Conservation (phyloP, 2,888 invertebrate species). For the Lapara coniferarum region DNA sequence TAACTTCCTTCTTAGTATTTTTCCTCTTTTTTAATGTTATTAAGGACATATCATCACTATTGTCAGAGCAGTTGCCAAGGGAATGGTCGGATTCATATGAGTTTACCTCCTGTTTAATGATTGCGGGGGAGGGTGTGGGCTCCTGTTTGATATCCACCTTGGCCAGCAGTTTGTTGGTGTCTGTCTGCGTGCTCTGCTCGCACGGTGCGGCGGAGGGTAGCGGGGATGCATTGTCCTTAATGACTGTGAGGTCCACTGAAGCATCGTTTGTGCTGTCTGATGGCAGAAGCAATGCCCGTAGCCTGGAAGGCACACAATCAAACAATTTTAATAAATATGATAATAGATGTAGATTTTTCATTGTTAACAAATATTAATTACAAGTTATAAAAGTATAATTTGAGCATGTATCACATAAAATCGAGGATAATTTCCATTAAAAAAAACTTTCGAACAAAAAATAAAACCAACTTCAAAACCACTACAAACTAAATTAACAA, state of each 20-base stretch:
- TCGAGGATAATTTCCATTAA: no score
- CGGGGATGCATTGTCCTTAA: conserved; percentile 52
- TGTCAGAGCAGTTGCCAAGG: conserved; percentile 52
- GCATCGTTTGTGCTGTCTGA: conserved; percentile 42
- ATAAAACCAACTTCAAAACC: no score
- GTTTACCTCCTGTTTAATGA: conserved; percentile 57
- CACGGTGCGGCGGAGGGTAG: conserved; percentile 30
- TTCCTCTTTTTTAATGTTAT: conserved; percentile 62
- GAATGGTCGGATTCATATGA: conserved; percentile 44
- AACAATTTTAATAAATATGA: not conserved
- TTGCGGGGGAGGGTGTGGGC: conserved; percentile 43
- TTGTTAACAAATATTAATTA: not conserved
- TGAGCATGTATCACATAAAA: no score
- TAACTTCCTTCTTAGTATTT: conserved; percentile 46
- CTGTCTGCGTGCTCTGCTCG: conserved; percentile 65
- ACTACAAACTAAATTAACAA: no score
- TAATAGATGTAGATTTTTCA: not conserved
- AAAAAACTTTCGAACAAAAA: no score
- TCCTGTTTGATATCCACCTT: conserved; percentile 55
- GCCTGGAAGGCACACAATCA: conserved; percentile 49
- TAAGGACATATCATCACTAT: conserved; percentile 66
- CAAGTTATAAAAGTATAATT: not conserved
- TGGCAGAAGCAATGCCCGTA: conserved; percentile 47
- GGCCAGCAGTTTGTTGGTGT: conserved; percentile 28
- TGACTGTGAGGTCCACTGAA: conserved; percentile 55